phyloP scores from a whole-genome alignment of 2,797 vertebrate genomes.

The Trachops cirrhosus region DNA sequence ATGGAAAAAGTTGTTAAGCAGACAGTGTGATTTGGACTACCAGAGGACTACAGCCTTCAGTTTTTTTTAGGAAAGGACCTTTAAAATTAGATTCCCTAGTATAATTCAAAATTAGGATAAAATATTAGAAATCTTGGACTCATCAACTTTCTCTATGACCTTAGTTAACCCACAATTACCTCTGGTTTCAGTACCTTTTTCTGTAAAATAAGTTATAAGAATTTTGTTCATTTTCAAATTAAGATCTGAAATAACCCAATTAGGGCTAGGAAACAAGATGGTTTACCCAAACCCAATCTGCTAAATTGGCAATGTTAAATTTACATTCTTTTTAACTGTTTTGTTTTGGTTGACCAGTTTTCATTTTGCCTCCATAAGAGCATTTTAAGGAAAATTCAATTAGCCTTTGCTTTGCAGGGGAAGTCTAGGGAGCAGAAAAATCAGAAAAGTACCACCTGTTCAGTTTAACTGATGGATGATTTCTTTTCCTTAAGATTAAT shows the following conservation, averaged over 20 bases:
- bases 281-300: not conserved
- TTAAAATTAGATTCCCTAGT: not conserved
- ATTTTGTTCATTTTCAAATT: not conserved
- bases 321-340: not conserved
- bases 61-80: not conserved
- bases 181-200: not conserved
- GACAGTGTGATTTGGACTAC: not conserved
- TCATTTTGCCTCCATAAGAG: slow-evolving; percentile 11
- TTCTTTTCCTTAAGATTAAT: slow-evolving; percentile 46
- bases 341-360: not conserved
- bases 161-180: not conserved
- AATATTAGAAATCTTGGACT: not conserved
- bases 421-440: not conserved
- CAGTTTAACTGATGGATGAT: slow-evolving; percentile 10
- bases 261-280: not conserved
- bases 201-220: not conserved
- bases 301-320: not conserved
- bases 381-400: slow-evolving; percentile 28
- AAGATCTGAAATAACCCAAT: not conserved
- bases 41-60: not conserved
- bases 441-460: slow-evolving; percentile 22
- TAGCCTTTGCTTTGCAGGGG: not conserved
- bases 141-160: not conserved
- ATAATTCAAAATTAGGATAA: not conserved
- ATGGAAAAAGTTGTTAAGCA: not conserved